Base-by-base conservation (phyloP, 2,888 invertebrate genomes). In the Eustalomyia histrio region DNA sequence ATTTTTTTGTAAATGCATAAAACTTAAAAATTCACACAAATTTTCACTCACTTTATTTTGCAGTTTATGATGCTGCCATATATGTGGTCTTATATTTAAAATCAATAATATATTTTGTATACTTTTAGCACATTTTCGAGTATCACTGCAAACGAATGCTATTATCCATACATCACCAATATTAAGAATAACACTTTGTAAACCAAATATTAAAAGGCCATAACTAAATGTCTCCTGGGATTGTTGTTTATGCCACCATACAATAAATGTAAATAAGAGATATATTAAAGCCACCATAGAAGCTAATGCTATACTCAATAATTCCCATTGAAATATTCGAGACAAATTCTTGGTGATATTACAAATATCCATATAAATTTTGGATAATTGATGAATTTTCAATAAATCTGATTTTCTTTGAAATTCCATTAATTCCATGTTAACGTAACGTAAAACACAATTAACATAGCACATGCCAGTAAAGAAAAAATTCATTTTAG, bases 381-480 rank as follows among this genome's bases (percentile, higher is more conserved):
- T 35, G 0, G 35, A 24, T 14, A 65, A 43, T 14, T 52, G 33
- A 16, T 67, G 52, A 2, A 65, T 18, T 35, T 24, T 52, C 5
- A 12, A 0, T 0, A 12, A 39, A 16, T 16, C n/a, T 7, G 0
- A 52, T 10, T 64, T 47, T 12, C n/a, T 7, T 10, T 55, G n/a
- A 14, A 18, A 33, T 33, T 69, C 63, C n/a, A 24, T n/a, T 14
- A 76, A 9, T 18, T 53, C 35, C 7, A 29, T 35, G 14, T 61
- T 24, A 2, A 76, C 12, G 29, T 61, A 76, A 10, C 61, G 68
- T 12, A 76, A 4, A 21, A 63, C 33, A 52, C 76, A 69, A 33
- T 69, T 76, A 33, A 57, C 69, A 69, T 76, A 76, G 9, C 63
- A 65, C 63, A 68, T 80, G 50, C 55, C 55, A 55, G 60, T 52